Conservation (phyloP, 2,113 vertebrate genomes). For the Anhinga rufa region DNA sequence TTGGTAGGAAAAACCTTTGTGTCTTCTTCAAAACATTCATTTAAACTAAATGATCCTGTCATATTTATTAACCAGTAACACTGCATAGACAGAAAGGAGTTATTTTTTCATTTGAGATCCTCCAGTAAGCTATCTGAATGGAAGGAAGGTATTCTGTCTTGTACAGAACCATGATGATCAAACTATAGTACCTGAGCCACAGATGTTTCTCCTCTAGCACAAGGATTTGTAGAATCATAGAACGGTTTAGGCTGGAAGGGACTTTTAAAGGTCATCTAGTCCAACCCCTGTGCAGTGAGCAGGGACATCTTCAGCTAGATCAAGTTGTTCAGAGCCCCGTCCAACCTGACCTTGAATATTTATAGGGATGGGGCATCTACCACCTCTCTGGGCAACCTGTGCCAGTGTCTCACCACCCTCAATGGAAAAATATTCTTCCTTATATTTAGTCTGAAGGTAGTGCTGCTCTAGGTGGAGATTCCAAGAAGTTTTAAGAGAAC, state of each 20-base stretch:
- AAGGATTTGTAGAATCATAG: not conserved
- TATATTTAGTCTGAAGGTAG: not conserved
- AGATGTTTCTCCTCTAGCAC: not conserved
- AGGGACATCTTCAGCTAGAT: not conserved
- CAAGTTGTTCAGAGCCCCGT: not conserved
- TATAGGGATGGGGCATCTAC: not conserved
- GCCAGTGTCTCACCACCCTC: not conserved
- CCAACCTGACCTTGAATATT: not conserved
- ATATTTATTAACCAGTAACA: not conserved
- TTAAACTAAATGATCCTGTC: not conserved
- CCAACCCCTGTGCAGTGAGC: rapidly evolving
- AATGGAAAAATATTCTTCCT: too few species aligned
- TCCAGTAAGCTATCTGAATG: not conserved
- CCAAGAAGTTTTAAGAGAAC: not conserved
- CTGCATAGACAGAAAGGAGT: not conserved
- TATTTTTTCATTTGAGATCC: not conserved
- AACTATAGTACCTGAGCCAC: not conserved
- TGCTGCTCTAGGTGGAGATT: not conserved
- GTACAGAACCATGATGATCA: not conserved
- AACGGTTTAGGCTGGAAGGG: not conserved
- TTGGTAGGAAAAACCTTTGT: not conserved
- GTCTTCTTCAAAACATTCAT: not conserved
- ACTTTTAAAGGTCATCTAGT: not conserved
- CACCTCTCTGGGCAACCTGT: not conserved
- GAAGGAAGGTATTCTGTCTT: not conserved